A percentile compares a stretch with the other conserved stretches of the same genome.
These are phyloP conservation scores for Thymelicus lineola DNA, from an alignment of 2,888 invertebrate species.

Conservation along the genomic window DNA sequence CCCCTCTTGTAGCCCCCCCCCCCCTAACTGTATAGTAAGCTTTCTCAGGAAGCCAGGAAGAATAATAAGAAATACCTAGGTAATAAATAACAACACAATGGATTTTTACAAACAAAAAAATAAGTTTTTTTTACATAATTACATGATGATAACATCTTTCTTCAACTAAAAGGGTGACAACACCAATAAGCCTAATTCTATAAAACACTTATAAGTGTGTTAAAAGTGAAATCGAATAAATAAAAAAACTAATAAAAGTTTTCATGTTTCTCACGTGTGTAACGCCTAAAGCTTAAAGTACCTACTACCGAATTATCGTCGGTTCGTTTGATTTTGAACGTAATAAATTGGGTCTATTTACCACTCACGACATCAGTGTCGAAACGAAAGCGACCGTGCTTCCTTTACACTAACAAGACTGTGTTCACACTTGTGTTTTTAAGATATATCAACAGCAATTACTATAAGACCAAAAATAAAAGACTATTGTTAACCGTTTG, in stretches of 20 bases:
- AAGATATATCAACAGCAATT: no score
- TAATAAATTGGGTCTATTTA: conserved; percentile 73
- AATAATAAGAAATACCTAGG: neutral
- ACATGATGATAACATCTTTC: no score
- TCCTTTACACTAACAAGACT: conserved; percentile 37
- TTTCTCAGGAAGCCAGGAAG: neutral
- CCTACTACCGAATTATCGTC: conserved; percentile 56
- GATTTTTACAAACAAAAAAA: no score
- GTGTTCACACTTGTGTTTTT: conserved; percentile 9
- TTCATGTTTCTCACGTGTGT: conserved; percentile 16
- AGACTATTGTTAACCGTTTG: no score
- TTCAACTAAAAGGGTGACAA: no score
- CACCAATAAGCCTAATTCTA: neutral
- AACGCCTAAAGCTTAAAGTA: conserved; percentile 36
- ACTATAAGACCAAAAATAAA: no score
- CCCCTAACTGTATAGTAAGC: neutral
- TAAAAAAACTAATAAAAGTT: conserved; percentile 26
- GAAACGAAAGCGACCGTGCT: conserved; percentile 43
- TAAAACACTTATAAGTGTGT: conserved; percentile 9
- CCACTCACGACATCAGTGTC: conserved; percentile 64
- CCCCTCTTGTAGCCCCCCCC: no score
- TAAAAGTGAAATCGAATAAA: conserved; percentile 33
- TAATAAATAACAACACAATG: neutral
- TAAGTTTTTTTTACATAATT: no score
- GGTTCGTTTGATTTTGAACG: conserved; percentile 58